Evolutionary conservation across 1,140 invertebrate species (phyloP).

Genomic region (Coptotermes formosanus): DNA sequence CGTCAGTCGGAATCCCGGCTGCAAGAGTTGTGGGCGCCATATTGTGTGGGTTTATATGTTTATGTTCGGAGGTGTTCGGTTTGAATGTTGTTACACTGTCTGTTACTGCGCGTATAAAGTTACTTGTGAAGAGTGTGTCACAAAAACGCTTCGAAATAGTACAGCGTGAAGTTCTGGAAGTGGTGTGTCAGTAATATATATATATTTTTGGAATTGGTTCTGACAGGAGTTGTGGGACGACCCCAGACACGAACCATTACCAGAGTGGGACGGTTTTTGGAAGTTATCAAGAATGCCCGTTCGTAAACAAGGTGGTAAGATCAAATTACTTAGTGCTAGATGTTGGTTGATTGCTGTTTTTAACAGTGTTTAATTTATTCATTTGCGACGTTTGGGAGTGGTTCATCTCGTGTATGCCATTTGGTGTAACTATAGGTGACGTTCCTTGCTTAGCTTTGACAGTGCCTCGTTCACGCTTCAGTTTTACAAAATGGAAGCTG

Average conservation of each 20-base stretch:
- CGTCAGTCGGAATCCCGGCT: constrained; percentile 46
- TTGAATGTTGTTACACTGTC: constrained; percentile 38
- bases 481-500: neutral
- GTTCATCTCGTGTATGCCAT: constrained; percentile 20
- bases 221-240: neutral
- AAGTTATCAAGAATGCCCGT: constrained; percentile 46
- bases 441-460: neutral
- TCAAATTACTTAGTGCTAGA: constrained; percentile 32
- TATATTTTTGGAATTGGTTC: neutral
- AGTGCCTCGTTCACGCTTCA: neutral
- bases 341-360: constrained; percentile 31
- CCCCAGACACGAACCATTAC: constrained; percentile 9
- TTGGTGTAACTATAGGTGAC: constrained; percentile 10
- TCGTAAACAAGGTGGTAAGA: constrained; percentile 52
- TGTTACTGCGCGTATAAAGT: constrained; percentile 37
- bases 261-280: neutral
- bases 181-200: constrained; percentile 22
- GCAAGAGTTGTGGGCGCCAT: constrained; percentile 47
- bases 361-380: neutral
- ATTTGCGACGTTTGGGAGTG: constrained; percentile 26
- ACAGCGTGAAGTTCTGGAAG: constrained; percentile 19
- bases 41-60: constrained; percentile 45
- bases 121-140: neutral
- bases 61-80: constrained; percentile 44
- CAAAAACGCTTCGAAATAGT: neutral